phyloP scores from a whole-genome alignment of 23 tunicate genomes.

The Aplidium turbinatum region DNA sequence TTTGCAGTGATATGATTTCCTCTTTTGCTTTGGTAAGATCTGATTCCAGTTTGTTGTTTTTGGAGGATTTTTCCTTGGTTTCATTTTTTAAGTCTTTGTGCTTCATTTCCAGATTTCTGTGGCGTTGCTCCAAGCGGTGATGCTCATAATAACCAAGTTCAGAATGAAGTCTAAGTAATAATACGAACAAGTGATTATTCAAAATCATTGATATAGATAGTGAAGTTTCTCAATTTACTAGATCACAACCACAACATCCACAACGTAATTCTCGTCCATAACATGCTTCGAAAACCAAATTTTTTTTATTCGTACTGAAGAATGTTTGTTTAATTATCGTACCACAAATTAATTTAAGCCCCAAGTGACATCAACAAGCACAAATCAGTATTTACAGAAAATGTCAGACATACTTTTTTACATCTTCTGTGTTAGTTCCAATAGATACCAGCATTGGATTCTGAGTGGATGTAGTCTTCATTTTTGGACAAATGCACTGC shows the following conservation, averaged over 20 bases:
- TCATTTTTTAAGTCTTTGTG: slow-evolving; percentile 27
- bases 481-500: slow-evolving; percentile 43
- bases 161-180: slow-evolving; percentile 49
- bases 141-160: slow-evolving; percentile 82
- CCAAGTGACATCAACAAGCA: too few species aligned
- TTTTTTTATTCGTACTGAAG: too few species aligned
- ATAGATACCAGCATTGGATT: slow-evolving; percentile 37
- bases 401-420: slow-evolving; percentile 28
- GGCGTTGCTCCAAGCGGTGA: slow-evolving; percentile 51
- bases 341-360: too few species aligned
- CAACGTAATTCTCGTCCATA: too few species aligned
- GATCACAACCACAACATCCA: too few species aligned
- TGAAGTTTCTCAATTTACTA: too few species aligned
- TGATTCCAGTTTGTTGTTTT: slow-evolving; percentile 18
- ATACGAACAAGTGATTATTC: not conserved
- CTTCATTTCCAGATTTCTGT: slow-evolving; percentile 49
- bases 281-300: too few species aligned
- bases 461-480: slow-evolving; percentile 54
- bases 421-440: slow-evolving; percentile 45
- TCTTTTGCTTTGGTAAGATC: slow-evolving; percentile 57
- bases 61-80: slow-evolving; percentile 18
- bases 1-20: slow-evolving; percentile 74
- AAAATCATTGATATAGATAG: not conserved
- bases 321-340: too few species aligned
- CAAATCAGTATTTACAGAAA: too few species aligned